A percentile compares a stretch with the other conserved stretches of the same genome.
Evolutionary conservation across 2,113 vertebrate species (phyloP).

Genomic region (Cyphomyrus plagiostoma): DNA sequence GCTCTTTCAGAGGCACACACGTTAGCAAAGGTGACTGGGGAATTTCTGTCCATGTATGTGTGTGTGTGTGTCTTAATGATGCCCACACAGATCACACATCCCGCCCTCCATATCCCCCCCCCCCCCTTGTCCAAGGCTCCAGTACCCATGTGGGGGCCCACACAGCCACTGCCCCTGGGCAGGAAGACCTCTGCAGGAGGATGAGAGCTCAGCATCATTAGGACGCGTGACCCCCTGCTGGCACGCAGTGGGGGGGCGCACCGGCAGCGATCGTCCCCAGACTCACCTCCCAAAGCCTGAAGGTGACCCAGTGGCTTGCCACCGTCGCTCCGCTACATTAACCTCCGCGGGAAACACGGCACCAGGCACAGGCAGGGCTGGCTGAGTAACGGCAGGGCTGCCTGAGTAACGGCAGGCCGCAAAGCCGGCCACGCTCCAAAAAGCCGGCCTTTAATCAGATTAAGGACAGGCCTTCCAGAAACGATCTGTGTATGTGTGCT

Average conservation of each 20-base stretch:
- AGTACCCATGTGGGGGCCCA: neutral
- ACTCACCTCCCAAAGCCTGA: conserved; percentile 24
- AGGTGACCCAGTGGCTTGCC: conserved; percentile 29
- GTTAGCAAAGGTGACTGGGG: conserved; percentile 12
- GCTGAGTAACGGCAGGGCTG: neutral
- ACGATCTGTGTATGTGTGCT: neutral
- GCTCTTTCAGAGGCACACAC: conserved; percentile 16
- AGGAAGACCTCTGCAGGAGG: conserved; percentile 27
- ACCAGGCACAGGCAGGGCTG: neutral
- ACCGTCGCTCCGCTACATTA: neutral
- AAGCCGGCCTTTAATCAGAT: neutral
- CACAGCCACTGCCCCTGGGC: conserved; percentile 29
- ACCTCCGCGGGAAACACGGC: conserved; percentile 9
- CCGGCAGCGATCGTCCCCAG: conserved; percentile 32
- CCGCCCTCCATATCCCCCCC: neutral
- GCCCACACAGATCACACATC: neutral
- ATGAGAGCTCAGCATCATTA: conserved; percentile 6
- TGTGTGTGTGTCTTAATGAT: neutral
- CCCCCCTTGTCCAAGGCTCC: neutral
- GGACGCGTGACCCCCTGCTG: neutral
- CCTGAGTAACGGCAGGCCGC: neutral
- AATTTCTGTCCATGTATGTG: neutral
- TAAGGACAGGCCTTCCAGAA: neutral
- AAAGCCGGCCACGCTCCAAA: neutral
- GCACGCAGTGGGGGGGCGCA: conserved; percentile 16